Base-by-base conservation (phyloP, 2,888 invertebrate genomes). In the Bursaphelenchus okinawaensis region DNA sequence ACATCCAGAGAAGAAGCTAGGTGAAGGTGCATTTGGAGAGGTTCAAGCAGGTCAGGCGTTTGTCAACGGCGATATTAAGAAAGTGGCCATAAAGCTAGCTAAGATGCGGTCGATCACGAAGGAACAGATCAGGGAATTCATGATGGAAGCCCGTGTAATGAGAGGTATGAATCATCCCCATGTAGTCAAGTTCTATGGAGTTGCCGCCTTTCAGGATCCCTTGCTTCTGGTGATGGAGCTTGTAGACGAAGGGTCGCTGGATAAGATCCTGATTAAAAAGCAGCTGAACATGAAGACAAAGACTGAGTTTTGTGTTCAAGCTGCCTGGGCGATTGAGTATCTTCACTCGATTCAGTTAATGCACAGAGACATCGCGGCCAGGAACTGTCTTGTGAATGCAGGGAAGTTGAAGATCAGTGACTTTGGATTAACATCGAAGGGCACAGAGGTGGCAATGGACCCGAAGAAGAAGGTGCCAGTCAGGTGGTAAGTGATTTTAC, bases 331-430 rank as follows among this genome's bases (percentile, higher is more conserved):
- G 8, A 23, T 64, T 8, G 63, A 68, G 24, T 70, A 70, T 52
- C 26, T 70, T 23, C 70, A 70, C 65, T 50, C 55, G n/a, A 67
- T 58, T 26, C 55, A 72, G 28, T 40, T 65, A 20, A 57, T 70
- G 29, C 70, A 70, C 50, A 63, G 70, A n/a, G 71, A 72, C 26
- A 69, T 70, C 23, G 71, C 70, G 9, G 70, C 70, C 12, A 40
- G 70, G 19, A 68, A 68, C 50, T 68, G 68, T 40, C 57, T 68
- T 0, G 67, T 26, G 57, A 54, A n/a, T n/a, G 40, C 16, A 40
- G 40, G n/a, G 12, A n/a, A 60, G 27, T 72, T 74, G 12, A 74
- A 74, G 54, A 74, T 75, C 50, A 61, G 68, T 4, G 71, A 72
- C 52, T 72, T 72, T 20, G 71, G 72, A 12, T 29, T 75, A 55